Percentiles rank a stretch among this genome's conserved stretches.
phyloP scores from a whole-genome alignment of 2,797 vertebrate genomes.

The Syndactyla subalaris region DNA sequence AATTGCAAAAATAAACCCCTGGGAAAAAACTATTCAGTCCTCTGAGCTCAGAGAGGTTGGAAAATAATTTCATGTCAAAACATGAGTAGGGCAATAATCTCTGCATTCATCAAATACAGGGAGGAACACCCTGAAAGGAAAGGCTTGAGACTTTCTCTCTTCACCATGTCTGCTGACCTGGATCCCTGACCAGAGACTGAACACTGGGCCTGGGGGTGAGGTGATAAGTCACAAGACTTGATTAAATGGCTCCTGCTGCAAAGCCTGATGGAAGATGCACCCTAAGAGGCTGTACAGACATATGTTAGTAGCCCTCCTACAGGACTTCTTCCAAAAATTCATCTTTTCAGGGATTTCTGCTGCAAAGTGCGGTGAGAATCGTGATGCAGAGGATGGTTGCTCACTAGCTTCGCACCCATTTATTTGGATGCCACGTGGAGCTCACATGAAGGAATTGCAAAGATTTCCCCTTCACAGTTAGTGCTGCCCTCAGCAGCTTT shows the following conservation, averaged over 20 bases:
- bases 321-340: not conserved
- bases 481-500: not conserved
- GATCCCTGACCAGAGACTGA: not conserved
- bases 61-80: not conserved
- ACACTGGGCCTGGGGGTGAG: not conserved
- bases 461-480: not conserved
- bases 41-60: not conserved
- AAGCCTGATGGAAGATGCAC: not conserved
- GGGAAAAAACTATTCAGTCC: not conserved
- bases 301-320: not conserved
- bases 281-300: not conserved
- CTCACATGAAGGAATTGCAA: not conserved
- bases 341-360: not conserved
- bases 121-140: not conserved
- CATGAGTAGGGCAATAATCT: not conserved
- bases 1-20: slow-evolving; percentile 10
- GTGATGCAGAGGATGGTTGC: not conserved
- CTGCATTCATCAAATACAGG: not conserved
- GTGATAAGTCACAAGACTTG: not conserved
- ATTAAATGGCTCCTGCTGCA: not conserved
- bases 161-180: not conserved
- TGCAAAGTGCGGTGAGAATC: not conserved
- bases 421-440: not conserved
- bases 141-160: not conserved
- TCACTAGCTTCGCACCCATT: not conserved